A percentile compares a stretch with the other conserved stretches of the same genome.
Conservation (phyloP, 2,888 invertebrate genomes). For the Morpho helenor region DNA sequence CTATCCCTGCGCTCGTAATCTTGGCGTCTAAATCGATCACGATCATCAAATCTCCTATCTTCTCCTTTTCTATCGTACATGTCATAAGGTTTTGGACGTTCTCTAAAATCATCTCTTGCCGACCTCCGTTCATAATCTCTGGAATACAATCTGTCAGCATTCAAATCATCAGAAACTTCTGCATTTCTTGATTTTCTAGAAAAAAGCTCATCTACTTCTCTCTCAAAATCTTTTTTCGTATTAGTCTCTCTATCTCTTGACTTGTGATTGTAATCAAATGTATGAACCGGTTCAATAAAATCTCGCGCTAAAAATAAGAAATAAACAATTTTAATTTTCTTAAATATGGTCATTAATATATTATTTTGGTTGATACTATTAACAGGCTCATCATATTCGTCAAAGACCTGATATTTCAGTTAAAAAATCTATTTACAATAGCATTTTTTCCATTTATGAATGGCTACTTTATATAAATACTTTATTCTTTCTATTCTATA, state of each 20-base stretch:
- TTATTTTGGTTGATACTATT: too few species aligned
- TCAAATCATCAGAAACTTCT: constrained; percentile 40
- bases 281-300: constrained; percentile 82
- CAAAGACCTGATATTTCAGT: too few species aligned
- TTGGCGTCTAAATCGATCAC: constrained; percentile 38
- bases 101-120: constrained; percentile 40
- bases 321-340: too few species aligned
- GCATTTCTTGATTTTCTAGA: constrained; percentile 42
- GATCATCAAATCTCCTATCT: constrained; percentile 43
- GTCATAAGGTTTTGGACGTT: constrained; percentile 24
- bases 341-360: too few species aligned
- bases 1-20: constrained; percentile 36
- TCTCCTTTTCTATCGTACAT: constrained; percentile 35
- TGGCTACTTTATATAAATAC: too few species aligned
- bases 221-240: constrained; percentile 56
- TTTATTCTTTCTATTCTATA: too few species aligned
- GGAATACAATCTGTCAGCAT: constrained; percentile 24
- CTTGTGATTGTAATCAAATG: constrained; percentile 85
- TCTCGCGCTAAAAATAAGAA: constrained; percentile 62
- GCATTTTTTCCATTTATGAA: too few species aligned
- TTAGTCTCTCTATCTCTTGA: constrained; percentile 60
- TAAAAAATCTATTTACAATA: too few species aligned
- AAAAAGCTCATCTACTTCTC: constrained; percentile 59
- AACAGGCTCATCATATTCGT: too few species aligned
- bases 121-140: constrained; percentile 38